Evolutionary conservation across 2,888 invertebrate species (phyloP), one percentile per base, ranked within the genome.

Genomic region (Cyrtodaria siliqua): DNA sequence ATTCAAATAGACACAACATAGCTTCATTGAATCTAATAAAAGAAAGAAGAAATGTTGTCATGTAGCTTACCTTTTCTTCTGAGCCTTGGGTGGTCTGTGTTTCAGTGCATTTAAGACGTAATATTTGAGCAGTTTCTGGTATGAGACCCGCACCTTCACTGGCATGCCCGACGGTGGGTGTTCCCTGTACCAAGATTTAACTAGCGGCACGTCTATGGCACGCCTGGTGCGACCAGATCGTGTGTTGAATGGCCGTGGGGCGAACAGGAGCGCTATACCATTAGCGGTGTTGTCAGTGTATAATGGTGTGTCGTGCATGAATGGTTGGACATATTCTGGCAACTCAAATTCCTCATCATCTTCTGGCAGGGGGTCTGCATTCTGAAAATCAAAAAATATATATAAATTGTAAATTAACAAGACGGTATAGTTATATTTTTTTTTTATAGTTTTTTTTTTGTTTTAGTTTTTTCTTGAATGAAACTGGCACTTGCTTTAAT

Each of bases 251-350:
- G 99, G 99, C 72, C 99, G 95, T 0, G 99, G 99, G 1, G 99
- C 99, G 99, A 99, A 99, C 63, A 99, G 93, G 66, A 99, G 94
- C 0, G 99, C 96, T 88, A 99, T 99, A 1, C 99, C 99, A 94
- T 99, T 99, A 0, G 99, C 99, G 0, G 99, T 99, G 92, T 99
- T 98, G 92, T 99, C 99, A 0, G 99, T 97, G 92, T 99, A 99
- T 60, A 99, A 94, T 0, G 99, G 98, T 14, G 97, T 97, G 92
- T 98, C 98, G 92, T 97, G 96, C 73, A 99, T 94, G 92, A 99
- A 97, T 4, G 99, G 98, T 86, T 97, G 96, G 0, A 98, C 96
- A 85, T 96, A 96, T 89, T 97, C 97, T 0, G 98, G 97, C 47
- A 99, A 94, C 53, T 97, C 95, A 94, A 98, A 99, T 85, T 99